A percentile compares a stretch with the other conserved stretches of the same genome.
phyloP scores from a whole-genome alignment of 2,797 vertebrate genomes.

The Alauda arvensis region DNA sequence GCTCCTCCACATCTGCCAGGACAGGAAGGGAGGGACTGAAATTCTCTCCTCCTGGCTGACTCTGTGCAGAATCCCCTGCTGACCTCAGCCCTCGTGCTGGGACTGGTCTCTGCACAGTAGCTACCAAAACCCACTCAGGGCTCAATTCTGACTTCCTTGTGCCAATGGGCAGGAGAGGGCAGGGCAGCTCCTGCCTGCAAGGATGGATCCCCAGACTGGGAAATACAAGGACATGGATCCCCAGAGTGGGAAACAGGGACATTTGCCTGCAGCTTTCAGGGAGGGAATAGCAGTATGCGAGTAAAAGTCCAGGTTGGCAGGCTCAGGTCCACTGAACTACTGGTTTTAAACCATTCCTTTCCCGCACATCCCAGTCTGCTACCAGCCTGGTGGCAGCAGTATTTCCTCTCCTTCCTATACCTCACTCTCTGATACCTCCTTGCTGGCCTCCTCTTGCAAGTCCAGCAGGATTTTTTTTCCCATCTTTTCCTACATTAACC shows the following conservation, averaged over 20 bases:
- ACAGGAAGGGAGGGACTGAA: background rate
- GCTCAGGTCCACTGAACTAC: background rate
- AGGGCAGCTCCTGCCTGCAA: background rate
- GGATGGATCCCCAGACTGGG: fast-evolving
- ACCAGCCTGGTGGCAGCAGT: background rate
- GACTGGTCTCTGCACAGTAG: background rate
- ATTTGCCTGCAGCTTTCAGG: background rate
- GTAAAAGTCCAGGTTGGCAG: background rate
- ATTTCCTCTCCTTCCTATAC: background rate
- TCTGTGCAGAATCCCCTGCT: fast-evolving
- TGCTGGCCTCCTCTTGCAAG: background rate
- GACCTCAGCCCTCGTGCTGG: fast-evolving
- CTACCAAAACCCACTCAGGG: background rate
- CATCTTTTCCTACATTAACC: background rate
- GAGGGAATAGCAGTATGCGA: background rate
- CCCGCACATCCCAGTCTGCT: background rate
- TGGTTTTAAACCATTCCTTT: background rate
- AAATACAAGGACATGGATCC: background rate
- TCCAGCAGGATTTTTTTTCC: background rate
- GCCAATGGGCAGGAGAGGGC: background rate
- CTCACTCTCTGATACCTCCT: background rate
- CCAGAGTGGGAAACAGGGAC: background rate
- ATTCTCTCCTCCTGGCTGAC: background rate
- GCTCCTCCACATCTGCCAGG: conserved; percentile 84
- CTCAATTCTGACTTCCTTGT: background rate